Percentiles rank a stretch among this genome's conserved stretches.
Evolutionary conservation across 2,113 vertebrate genomes (phyloP).

Genomic region (Merops nubicus): DNA sequence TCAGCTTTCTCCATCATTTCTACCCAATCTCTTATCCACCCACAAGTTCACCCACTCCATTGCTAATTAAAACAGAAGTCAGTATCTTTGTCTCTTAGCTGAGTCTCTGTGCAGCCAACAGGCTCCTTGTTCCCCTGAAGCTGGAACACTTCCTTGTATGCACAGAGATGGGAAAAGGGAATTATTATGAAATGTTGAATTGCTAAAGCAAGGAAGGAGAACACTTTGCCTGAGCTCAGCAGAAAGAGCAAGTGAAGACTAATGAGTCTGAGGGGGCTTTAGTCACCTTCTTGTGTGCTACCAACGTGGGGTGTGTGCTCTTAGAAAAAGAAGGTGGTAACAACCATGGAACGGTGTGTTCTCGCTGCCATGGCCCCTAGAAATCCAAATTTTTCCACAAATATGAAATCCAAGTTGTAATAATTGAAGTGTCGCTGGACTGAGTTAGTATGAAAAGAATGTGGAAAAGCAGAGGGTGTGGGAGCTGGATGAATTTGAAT

Average conservation of each 20-base stretch:
- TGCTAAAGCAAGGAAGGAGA: neutral
- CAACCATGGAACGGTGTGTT: neutral
- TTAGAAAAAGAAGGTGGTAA: neutral
- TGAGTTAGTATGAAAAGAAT: neutral
- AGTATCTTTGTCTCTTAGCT: slow-evolving; percentile 19
- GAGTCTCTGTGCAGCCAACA: neutral
- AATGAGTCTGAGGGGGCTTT: neutral
- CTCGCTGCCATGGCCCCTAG: neutral
- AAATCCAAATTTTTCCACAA: neutral
- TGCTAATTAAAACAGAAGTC: slow-evolving; percentile 61
- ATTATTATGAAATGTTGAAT: neutral
- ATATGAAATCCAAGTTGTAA: neutral
- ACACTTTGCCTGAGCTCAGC: neutral
- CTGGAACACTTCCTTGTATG: neutral
- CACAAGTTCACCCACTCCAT: slow-evolving; percentile 38
- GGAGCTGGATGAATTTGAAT: neutral
- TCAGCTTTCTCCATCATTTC: slow-evolving; percentile 45
- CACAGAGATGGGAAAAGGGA: neutral
- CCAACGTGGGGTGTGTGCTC: neutral
- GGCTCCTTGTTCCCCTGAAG: neutral
- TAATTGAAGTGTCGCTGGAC: neutral
- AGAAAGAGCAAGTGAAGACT: neutral
- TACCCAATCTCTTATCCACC: slow-evolving; percentile 35
- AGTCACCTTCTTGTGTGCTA: neutral
- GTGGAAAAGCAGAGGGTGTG: neutral